Percentiles rank a stretch among this genome's conserved stretches.
Evolutionary conservation across 1,140 invertebrate genomes (phyloP).

Genomic region (Zaprionus ornatus): DNA sequence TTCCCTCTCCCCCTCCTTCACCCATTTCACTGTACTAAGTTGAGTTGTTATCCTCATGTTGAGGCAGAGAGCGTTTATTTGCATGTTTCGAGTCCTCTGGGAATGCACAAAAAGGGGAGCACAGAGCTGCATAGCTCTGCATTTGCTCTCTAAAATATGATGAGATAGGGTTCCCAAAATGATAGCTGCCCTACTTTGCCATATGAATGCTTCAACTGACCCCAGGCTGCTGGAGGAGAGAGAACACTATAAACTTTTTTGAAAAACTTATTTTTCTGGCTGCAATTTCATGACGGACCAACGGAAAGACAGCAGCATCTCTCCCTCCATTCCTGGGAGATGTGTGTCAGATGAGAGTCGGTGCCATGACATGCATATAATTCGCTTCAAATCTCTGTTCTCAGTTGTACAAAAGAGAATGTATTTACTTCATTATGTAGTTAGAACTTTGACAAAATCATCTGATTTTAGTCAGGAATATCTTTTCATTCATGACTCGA

Average conservation of each 20-base stretch:
- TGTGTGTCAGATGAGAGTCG: background rate
- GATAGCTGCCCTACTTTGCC: conserved; percentile 31
- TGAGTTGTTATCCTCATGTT: conserved; percentile 8
- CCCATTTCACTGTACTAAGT: conserved; percentile 8
- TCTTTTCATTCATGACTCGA: no score
- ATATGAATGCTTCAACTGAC: conserved; percentile 1
- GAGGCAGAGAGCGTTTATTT: conserved; percentile 46
- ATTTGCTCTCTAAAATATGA: conserved; percentile 53
- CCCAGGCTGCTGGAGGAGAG: background rate
- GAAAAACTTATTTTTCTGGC: conserved; percentile 28
- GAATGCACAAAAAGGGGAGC: background rate
- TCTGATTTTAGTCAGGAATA: background rate
- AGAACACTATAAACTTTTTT: background rate
- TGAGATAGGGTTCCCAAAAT: conserved; percentile 60
- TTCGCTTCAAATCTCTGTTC: background rate
- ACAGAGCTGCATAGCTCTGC: conserved; percentile 10
- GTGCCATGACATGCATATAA: background rate
- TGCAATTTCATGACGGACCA: conserved; percentile 57
- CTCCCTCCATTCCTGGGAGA: background rate
- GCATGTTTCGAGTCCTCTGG: conserved; percentile 37
- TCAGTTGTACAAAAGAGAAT: background rate
- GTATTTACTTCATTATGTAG: background rate
- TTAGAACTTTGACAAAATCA: background rate
- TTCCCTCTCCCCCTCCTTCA: background rate
- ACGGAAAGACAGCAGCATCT: background rate